A percentile compares a stretch with the other conserved stretches of the same genome.
Conservation (phyloP, 2,113 vertebrate genomes). For the Urocolius indicus region DNA sequence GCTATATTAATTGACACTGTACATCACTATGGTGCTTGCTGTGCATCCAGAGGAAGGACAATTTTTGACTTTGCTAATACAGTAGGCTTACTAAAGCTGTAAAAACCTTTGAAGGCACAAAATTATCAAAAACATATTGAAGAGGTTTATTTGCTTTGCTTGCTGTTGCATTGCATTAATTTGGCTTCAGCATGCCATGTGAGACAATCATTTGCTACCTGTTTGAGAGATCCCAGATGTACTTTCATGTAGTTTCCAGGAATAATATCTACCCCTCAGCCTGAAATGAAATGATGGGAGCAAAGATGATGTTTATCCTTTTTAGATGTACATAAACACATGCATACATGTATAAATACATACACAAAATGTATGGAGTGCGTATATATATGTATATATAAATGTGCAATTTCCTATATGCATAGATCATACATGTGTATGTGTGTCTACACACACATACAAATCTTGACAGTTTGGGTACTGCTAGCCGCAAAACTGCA, state of each 20-base stretch:
- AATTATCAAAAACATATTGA: not conserved
- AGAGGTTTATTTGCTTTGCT: not conserved
- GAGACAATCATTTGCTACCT: not conserved
- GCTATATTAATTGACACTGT: conserved; percentile 32
- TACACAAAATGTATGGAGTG: not conserved
- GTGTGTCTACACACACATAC: too few species aligned
- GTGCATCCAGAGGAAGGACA: conserved; percentile 34
- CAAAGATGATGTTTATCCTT: not conserved
- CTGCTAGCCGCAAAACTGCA: not conserved
- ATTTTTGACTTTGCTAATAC: not conserved
- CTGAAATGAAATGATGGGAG: not conserved
- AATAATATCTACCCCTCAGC: not conserved
- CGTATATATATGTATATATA: not conserved
- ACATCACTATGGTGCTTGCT: conserved; percentile 48
- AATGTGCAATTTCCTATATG: not conserved
- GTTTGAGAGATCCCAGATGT: not conserved
- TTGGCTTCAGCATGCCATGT: not conserved
- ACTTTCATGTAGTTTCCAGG: not conserved
- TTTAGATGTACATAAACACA: not conserved
- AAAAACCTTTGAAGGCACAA: not conserved
- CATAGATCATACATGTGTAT: not conserved
- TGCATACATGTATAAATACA: too few species aligned
- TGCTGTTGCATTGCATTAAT: not conserved
- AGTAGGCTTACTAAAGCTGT: not conserved
- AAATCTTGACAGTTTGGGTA: too few species aligned